phyloP scores from a whole-genome alignment of 92 coral and sea anemone genomes.

The Pocillopora grandis region DNA sequence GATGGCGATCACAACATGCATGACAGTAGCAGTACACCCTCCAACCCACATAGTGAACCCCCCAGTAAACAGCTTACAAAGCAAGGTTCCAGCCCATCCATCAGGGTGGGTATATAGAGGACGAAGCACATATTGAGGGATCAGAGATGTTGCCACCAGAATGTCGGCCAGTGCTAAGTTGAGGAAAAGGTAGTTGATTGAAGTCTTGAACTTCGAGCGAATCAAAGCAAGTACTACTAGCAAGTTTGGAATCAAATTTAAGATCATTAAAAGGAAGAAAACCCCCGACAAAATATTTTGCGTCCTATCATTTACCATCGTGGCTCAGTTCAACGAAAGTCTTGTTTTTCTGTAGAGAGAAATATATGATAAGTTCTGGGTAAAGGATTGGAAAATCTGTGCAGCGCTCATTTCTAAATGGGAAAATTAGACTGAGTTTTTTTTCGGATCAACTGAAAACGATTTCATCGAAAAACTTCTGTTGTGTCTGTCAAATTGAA shows the following conservation, averaged over 20 bases:
- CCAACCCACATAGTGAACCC: slow-evolving; percentile 58
- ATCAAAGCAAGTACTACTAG: slow-evolving; percentile 39
- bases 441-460: too few species aligned
- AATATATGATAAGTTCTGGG: neutral
- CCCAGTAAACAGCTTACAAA: slow-evolving; percentile 47
- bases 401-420: too few species aligned
- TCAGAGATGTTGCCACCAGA: slow-evolving; percentile 44
- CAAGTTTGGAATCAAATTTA: slow-evolving; percentile 29
- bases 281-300: neutral
- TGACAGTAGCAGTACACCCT: slow-evolving; percentile 37
- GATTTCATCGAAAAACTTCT: too few species aligned
- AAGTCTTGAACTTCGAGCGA: slow-evolving; percentile 30
- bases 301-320: neutral
- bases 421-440: too few species aligned
- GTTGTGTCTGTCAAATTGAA: too few species aligned
- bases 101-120: slow-evolving; percentile 37
- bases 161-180: slow-evolving; percentile 61
- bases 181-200: slow-evolving; percentile 60
- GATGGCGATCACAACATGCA: slow-evolving; percentile 48
- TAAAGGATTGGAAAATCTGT: too few species aligned
- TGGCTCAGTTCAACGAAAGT: neutral
- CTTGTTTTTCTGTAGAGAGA: neutral
- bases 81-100: slow-evolving; percentile 38
- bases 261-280: neutral
- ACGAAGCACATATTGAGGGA: slow-evolving; percentile 42